Evolutionary conservation across 2,797 vertebrate genomes (phyloP), one percentile per base, ranked within the genome.

Genomic region (Zenarchopterus dispar): DNA sequence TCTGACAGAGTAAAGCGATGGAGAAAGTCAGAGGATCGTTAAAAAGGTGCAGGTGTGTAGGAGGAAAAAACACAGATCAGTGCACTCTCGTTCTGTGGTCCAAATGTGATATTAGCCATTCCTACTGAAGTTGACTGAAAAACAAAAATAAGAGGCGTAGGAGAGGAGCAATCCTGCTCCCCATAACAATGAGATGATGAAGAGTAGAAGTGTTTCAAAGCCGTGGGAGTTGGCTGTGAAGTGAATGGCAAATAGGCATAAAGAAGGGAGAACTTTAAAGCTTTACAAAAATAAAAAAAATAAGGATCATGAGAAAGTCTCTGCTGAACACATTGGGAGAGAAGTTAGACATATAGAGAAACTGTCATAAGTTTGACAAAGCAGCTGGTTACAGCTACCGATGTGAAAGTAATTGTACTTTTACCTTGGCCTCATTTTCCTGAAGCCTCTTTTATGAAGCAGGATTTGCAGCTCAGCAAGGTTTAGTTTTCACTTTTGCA

Each of bases 161-260:
- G 58, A 78, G 69, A 72, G 26, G 46, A 58, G 56, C 39, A n/a
- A 60, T 8, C 24, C 72, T 58, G 69, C 70, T 83, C 54, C 59
- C 52, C 79, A 90, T 85, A 79, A 85, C 80, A 89, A 89, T 81
- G 85, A 86, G 75, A 68, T 44, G 71, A 84, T 77, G 68, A 81
- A 79, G 81, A 75, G 77, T 9, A 52, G 22, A 68, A 22, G 45
- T 16, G 62, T 75, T 85, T 82, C 76, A 77, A 75, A 82, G 82
- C 62, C 41, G 75, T 21, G 45, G 73, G 75, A 78, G 81, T 57
- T n/a, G 16, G 80, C 67, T 77, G 82, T 80, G 81, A 75, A 77
- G 64, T 56, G 87, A 87, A 88, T 78, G 51, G 67, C 67, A 85
- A 87, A 85, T 19, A 70, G 76, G 62, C 16, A 41, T 66, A 26